Conservation (phyloP, 2,113 vertebrate genomes). For the Nipponia nippon region DNA sequence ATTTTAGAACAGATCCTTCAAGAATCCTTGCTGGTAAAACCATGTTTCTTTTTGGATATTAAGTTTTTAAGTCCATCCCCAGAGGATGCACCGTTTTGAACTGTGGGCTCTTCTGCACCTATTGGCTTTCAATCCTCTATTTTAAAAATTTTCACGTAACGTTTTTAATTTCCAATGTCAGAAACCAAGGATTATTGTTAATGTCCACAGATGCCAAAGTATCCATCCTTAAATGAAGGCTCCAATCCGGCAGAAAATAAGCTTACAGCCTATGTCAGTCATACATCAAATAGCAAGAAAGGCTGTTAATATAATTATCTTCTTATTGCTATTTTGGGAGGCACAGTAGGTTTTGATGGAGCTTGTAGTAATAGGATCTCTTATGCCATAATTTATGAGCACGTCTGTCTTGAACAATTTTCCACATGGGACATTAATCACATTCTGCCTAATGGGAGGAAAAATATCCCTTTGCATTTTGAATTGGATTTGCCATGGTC, state of each 20-base stretch:
- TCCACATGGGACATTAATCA: conserved; percentile 67
- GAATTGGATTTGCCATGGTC: conserved; percentile 61
- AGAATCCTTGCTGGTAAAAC: not conserved
- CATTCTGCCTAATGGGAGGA: conserved; percentile 48
- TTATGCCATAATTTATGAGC: conserved; percentile 49
- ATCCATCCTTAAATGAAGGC: not conserved
- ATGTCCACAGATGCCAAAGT: not conserved
- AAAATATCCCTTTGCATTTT: conserved; percentile 50
- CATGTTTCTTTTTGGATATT: not conserved
- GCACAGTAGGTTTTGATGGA: conserved; percentile 22
- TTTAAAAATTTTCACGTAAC: not conserved
- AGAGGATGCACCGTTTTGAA: not conserved
- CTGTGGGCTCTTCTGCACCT: not conserved
- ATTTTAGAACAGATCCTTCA: not conserved
- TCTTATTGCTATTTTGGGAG: conserved; percentile 64
- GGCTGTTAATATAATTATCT: conserved; percentile 65
- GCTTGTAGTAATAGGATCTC: conserved; percentile 63
- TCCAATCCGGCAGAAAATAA: conserved; percentile 22
- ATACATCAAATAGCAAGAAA: conserved; percentile 46
- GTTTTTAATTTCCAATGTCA: not conserved
- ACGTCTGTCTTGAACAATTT: conserved; percentile 59
- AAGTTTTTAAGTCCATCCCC: not conserved
- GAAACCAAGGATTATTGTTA: not conserved
- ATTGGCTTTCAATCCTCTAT: not conserved
- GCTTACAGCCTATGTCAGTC: conserved; percentile 12